These are phyloP conservation scores for Gobio gobio DNA, from an alignment of 2,113 vertebrate genomes.

Conservation along the genomic window DNA sequence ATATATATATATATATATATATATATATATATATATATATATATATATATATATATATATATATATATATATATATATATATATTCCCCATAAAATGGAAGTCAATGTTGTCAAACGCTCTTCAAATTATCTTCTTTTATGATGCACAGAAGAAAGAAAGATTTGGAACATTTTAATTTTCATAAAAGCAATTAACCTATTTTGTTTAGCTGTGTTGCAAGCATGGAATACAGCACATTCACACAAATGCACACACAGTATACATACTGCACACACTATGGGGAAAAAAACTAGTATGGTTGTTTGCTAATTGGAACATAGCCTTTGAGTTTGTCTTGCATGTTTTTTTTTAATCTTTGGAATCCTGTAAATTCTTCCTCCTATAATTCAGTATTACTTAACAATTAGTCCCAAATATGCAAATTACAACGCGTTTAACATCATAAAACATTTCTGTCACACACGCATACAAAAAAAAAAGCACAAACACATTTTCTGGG, in stretches of 20 bases:
- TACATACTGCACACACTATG: neutral
- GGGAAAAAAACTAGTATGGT: neutral
- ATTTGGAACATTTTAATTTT: neutral
- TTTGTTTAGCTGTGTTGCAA: neutral
- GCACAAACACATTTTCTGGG: neutral
- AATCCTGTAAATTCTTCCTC: neutral
- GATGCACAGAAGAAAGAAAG: too few relatives aligned
- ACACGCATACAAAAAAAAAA: neutral
- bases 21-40: too few relatives aligned
- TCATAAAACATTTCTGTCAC: neutral
- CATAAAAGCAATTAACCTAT: neutral
- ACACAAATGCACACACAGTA: neutral
- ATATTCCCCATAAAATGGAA: too few relatives aligned
- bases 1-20: too few relatives aligned
- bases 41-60: too few relatives aligned
- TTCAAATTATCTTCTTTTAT: too few relatives aligned
- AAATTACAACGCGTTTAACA: neutral
- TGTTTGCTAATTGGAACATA: neutral
- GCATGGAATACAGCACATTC: neutral
- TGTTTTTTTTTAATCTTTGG: neutral
- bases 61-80: too few relatives aligned
- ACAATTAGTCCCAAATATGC: neutral
- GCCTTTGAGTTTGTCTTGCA: neutral
- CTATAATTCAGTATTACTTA: neutral
- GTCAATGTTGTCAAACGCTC: too few relatives aligned